Evolutionary conservation across 1,140 invertebrate genomes (phyloP).

Genomic region (Drosophila seguyi): DNA sequence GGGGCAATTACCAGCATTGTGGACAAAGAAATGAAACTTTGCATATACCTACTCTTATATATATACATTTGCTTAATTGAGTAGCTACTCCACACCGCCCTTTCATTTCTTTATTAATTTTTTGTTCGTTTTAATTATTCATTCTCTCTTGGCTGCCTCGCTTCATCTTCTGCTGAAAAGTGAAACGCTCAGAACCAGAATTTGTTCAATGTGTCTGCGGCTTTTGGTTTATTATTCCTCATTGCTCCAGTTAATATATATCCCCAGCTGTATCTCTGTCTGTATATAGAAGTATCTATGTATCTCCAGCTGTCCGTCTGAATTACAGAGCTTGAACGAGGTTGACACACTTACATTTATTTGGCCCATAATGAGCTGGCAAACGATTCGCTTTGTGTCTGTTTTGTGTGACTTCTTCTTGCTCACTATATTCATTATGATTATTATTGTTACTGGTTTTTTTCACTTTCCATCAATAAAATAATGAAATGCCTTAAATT

Average conservation of each 20-base stretch:
- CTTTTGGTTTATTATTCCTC: constrained; percentile 56
- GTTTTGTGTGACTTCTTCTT: constrained; percentile 3
- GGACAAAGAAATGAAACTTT: constrained; percentile 54
- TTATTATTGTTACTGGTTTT: constrained; percentile 43
- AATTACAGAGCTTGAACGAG: constrained; percentile 51
- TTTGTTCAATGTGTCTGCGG: constrained; percentile 56
- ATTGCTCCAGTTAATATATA: too few species aligned
- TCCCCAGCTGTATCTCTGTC: constrained; percentile 8
- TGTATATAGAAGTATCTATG: constrained; percentile 7
- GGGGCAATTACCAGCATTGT: constrained; percentile 38
- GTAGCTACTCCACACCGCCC: neutral
- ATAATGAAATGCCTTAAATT: constrained; percentile 50
- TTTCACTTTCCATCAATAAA: constrained; percentile 78
- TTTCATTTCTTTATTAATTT: constrained; percentile 41
- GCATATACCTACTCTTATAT: constrained; percentile 29
- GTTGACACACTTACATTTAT: constrained; percentile 76
- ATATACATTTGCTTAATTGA: constrained; percentile 30
- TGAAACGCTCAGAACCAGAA: constrained; percentile 71
- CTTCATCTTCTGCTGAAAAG: constrained; percentile 44
- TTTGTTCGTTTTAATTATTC: constrained; percentile 28
- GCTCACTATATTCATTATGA: constrained; percentile 7
- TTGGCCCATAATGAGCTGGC: constrained; percentile 57
- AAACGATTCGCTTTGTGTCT: constrained; percentile 34
- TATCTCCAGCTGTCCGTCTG: constrained; percentile 40
- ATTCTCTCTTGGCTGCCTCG: constrained; percentile 13